Conservation (phyloP, 92 coral and sea anemone species). For the Zoanthus sansibaricus region DNA sequence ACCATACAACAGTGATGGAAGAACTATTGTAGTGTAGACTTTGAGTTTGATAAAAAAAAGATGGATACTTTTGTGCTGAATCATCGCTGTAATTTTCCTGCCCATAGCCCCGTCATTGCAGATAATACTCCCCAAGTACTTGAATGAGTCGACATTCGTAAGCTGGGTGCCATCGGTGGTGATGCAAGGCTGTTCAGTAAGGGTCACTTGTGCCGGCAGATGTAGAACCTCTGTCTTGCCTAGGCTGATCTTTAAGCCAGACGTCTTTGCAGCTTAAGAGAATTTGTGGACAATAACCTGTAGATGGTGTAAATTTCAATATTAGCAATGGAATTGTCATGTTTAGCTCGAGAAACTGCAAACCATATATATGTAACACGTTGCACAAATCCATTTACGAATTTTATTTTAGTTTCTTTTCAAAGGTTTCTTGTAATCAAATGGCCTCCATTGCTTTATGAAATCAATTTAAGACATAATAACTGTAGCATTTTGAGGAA, state of each 20-base stretch:
- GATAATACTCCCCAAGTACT: slow-evolving; percentile 51
- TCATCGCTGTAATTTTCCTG: slow-evolving; percentile 45
- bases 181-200: slow-evolving; percentile 7
- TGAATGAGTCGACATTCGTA: slow-evolving; percentile 35
- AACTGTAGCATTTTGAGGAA: too few relatives aligned
- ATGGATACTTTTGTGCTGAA: slow-evolving; percentile 30
- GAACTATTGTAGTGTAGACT: slow-evolving; percentile 31
- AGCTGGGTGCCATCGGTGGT: neutral
- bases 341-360: too few relatives aligned
- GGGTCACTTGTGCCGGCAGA: slow-evolving; percentile 23
- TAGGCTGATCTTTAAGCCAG: neutral
- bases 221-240: neutral
- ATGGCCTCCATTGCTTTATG: too few relatives aligned
- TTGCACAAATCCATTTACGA: too few relatives aligned
- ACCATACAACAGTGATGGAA: slow-evolving; percentile 36
- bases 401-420: too few relatives aligned
- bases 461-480: too few relatives aligned
- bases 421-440: too few relatives aligned
- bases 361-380: too few relatives aligned
- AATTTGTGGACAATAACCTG: slow-evolving; percentile 23
- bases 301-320: slow-evolving; percentile 16
- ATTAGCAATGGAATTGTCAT: neutral
- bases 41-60: too few relatives aligned
- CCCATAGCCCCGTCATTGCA: slow-evolving; percentile 34
- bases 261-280: slow-evolving; percentile 30